These are phyloP conservation scores for Alviniconcha strummeri DNA, from an alignment of 2,888 invertebrate genomes.

Conservation along the genomic window DNA sequence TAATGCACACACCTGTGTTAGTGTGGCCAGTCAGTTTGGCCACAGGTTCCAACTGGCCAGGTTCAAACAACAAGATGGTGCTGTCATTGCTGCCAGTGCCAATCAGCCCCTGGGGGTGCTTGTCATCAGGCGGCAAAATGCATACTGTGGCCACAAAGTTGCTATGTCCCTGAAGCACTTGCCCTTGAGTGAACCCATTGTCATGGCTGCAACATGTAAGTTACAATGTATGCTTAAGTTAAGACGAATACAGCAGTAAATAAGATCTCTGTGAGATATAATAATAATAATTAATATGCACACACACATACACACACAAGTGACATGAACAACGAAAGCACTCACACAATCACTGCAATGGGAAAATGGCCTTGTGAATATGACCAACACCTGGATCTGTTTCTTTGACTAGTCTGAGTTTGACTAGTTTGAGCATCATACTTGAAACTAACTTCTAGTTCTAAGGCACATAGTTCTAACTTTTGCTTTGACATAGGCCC, in stretches of 20 bases:
- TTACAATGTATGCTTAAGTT: too few relatives aligned
- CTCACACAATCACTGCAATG: too few relatives aligned
- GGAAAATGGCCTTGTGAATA: too few relatives aligned
- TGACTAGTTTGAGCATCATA: too few relatives aligned
- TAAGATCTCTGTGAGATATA: background rate
- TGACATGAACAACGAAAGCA: background rate
- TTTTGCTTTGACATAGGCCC: too few relatives aligned
- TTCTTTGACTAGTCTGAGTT: too few relatives aligned
- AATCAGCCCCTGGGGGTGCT: slow-evolving; percentile 85
- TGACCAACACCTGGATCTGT: too few relatives aligned
- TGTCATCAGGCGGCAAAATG: slow-evolving; percentile 82
- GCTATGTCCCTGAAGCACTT: slow-evolving; percentile 81
- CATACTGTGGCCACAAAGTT: slow-evolving; percentile 91
- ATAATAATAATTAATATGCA: background rate
- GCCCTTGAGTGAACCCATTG: slow-evolving; percentile 60
- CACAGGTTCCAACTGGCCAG: slow-evolving; percentile 82
- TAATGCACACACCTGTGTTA: slow-evolving; percentile 16
- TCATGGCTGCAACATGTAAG: slow-evolving; percentile 72
- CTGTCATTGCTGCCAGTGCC: slow-evolving; percentile 93
- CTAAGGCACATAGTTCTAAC: too few relatives aligned
- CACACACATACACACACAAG: background rate
- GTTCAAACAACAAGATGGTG: slow-evolving; percentile 85
- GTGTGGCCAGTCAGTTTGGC: slow-evolving; percentile 81
- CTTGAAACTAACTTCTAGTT: too few relatives aligned
- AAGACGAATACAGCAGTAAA: background rate